A percentile compares a stretch with the other conserved stretches of the same genome.
Evolutionary conservation across 2,888 invertebrate genomes (phyloP).

Genomic region (Lasius platythorax): DNA sequence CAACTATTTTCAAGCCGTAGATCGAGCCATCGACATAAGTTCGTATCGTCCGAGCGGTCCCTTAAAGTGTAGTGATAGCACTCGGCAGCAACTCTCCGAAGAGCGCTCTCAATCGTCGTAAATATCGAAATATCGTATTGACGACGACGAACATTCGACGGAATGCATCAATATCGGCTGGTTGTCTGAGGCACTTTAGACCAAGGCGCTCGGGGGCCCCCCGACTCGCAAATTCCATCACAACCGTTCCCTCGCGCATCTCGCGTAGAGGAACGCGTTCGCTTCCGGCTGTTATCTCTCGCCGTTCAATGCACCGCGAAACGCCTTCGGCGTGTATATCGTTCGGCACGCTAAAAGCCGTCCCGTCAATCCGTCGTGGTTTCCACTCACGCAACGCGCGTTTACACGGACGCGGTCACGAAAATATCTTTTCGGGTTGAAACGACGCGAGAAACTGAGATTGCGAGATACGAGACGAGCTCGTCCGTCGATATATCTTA

Average conservation of each 20-base stretch:
- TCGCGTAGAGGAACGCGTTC: background rate
- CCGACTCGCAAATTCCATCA: constrained; percentile 36
- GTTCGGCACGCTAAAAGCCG: constrained; percentile 26
- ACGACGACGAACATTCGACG: constrained; percentile 15
- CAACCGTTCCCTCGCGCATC: constrained; percentile 12
- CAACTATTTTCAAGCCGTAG: background rate
- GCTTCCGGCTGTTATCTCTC: constrained; percentile 53
- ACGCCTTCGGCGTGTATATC: constrained; percentile 40
- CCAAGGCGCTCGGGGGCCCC: constrained; percentile 9
- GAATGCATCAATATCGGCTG: constrained; percentile 35
- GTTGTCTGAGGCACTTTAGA: constrained; percentile 25
- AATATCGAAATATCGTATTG: constrained; percentile 39
- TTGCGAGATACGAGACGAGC: constrained; percentile 15
- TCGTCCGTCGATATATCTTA: background rate
- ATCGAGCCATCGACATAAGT: background rate
- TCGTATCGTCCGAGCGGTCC: background rate
- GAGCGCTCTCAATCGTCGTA: background rate
- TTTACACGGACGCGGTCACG: background rate
- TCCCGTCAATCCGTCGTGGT: constrained; percentile 30
- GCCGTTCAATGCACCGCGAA: constrained; percentile 43
- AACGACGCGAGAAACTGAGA: background rate
- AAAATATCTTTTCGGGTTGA: background rate
- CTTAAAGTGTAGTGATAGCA: constrained; percentile 3
- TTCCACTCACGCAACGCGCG: constrained; percentile 7
- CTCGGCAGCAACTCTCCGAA: background rate